phyloP scores from a whole-genome alignment of 2,797 vertebrate genomes.

The Oreonectes daqikongensis region DNA sequence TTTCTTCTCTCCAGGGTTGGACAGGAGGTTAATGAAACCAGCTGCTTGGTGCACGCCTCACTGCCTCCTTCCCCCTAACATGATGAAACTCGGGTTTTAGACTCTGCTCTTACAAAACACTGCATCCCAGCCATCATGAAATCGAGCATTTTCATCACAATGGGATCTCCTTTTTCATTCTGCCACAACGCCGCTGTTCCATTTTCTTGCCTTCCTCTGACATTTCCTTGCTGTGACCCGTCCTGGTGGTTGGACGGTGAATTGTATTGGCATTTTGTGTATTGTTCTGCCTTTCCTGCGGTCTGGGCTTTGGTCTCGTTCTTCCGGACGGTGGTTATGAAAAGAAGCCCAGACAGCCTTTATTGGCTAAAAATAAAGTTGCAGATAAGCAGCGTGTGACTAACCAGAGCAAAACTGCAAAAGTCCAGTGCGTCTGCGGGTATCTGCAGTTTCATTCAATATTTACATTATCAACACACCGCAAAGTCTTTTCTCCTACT shows the following conservation, averaged over 20 bases:
- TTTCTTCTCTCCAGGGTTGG: constrained; percentile 68
- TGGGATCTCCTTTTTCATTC: constrained; percentile 34
- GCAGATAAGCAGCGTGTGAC: background rate
- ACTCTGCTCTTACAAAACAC: constrained; percentile 54
- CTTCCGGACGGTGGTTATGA: constrained; percentile 43
- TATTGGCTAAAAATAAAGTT: constrained; percentile 2
- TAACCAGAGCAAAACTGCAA: background rate
- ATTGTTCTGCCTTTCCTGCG: constrained; percentile 11
- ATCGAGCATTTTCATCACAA: constrained; percentile 50
- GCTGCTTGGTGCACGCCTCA: constrained; percentile 75
- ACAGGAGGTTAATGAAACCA: constrained; percentile 84
- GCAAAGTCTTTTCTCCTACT: constrained; percentile 62
- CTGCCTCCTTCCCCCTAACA: constrained; percentile 67
- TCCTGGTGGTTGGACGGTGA: background rate
- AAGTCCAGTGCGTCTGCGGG: constrained; percentile 55
- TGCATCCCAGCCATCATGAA: constrained; percentile 41
- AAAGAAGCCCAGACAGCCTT: constrained; percentile 42
- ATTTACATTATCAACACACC: constrained; percentile 67
- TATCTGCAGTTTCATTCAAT: constrained; percentile 65
- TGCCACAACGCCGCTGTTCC: constrained; percentile 28
- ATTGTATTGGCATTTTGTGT: constrained; percentile 40
- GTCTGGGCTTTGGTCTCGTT: constrained; percentile 14
- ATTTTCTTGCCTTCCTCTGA: constrained; percentile 40
- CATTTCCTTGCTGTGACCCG: constrained; percentile 40
- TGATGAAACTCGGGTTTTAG: constrained; percentile 64